Conservation (phyloP, 2,113 vertebrate species). For the Poicephalus meyeri region DNA sequence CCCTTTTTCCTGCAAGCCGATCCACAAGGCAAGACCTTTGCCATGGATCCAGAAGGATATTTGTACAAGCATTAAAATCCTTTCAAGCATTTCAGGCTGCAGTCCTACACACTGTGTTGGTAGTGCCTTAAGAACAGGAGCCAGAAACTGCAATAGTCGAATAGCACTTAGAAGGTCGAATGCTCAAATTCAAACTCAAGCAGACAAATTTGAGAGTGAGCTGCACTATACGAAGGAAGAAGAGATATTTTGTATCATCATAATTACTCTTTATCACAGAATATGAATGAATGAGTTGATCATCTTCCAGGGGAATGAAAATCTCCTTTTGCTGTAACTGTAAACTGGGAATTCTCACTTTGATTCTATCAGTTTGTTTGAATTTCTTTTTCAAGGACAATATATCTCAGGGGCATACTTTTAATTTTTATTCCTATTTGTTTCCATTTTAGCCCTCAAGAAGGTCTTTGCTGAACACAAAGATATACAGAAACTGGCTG, state of each 20-base stretch:
- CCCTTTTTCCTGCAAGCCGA: not conserved
- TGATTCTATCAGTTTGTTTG: not conserved
- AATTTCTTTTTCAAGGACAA: not conserved
- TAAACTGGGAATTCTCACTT: not conserved
- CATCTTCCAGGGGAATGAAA: not conserved
- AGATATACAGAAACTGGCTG: conserved; percentile 86
- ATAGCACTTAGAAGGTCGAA: not conserved
- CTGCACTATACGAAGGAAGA: not conserved
- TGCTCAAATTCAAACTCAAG: not conserved
- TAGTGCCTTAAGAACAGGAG: not conserved
- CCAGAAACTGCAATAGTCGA: not conserved
- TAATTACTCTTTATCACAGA: not conserved
- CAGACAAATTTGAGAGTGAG: not conserved
- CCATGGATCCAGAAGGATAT: not conserved
- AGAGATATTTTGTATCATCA: not conserved
- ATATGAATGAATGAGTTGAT: not conserved
- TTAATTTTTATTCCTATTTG: not conserved
- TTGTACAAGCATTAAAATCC: not conserved
- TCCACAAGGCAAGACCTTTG: not conserved
- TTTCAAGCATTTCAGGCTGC: not conserved
- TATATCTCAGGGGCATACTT: not conserved
- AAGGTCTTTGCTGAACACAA: conserved; percentile 85
- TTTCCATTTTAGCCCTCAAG: conserved; percentile 81
- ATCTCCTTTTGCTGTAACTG: not conserved
- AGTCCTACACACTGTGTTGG: not conserved